Percentiles rank a stretch among this genome's conserved stretches.
Evolutionary conservation across 2,113 vertebrate species (phyloP).

Genomic region (Tiliqua scincoides): DNA sequence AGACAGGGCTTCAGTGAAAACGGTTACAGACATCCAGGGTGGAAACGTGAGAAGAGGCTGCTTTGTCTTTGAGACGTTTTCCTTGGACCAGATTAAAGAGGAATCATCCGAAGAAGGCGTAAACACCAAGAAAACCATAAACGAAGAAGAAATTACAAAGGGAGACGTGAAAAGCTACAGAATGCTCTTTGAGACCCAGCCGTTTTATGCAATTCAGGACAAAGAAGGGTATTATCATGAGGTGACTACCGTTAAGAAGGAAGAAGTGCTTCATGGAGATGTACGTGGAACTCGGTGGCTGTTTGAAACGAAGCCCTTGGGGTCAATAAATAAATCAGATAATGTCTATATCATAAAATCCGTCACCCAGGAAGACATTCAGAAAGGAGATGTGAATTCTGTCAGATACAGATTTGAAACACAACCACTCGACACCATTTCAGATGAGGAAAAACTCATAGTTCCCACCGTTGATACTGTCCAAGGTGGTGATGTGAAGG

Average conservation of each 20-base stretch:
- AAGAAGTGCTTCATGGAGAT: constrained; percentile 87
- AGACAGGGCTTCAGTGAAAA: constrained; percentile 68
- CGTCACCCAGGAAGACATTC: constrained; percentile 89
- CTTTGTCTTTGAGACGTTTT: constrained; percentile 89
- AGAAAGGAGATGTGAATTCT: constrained; percentile 87
- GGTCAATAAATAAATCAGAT: constrained; percentile 85
- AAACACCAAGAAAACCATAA: constrained; percentile 68
- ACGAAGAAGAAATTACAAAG: constrained; percentile 79
- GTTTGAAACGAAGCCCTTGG: constrained; percentile 93
- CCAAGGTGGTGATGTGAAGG: constrained; percentile 86
- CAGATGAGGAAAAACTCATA: constrained; percentile 74
- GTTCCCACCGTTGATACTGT: constrained; percentile 81
- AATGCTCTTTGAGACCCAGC: constrained; percentile 91
- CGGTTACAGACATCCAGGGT: constrained; percentile 85
- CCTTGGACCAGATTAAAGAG: constrained; percentile 87
- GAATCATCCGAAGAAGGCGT: constrained; percentile 53
- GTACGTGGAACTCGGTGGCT: constrained; percentile 89
- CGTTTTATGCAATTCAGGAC: constrained; percentile 91
- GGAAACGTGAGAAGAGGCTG: constrained; percentile 87
- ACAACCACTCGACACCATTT: constrained; percentile 86
- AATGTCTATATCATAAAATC: constrained; percentile 89
- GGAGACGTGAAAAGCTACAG: constrained; percentile 88
- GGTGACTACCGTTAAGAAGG: constrained; percentile 91
- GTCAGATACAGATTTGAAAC: constrained; percentile 93
- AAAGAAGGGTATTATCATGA: constrained; percentile 89